Evolutionary conservation across 2,797 vertebrate genomes (phyloP), one percentile per base, ranked within the genome.

Genomic region (Buceros bicornis): DNA sequence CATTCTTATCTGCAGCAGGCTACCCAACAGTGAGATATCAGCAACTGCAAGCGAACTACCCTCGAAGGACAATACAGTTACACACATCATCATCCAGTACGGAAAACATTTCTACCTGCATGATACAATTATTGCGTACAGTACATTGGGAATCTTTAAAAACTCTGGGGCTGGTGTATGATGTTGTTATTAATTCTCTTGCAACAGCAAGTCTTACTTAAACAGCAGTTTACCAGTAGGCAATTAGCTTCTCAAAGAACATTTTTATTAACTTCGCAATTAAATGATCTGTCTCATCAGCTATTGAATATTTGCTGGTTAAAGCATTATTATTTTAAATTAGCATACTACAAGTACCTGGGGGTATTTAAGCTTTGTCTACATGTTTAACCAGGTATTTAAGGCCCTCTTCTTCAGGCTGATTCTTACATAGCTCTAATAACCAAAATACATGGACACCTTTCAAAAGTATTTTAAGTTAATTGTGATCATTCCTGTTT

Each of bases 1-100:
- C 98, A 98, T 98, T 98, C 98, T 98, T 98, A 98, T 98, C 98
- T 98, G 92, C 96, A 97, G 97, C 93, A 97, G 90, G 86, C 97
- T 98, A 96, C 97, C 67, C 67, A 98, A 93, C 95, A 96, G 94
- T 76, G 91, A 24, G 64, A 93, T 96, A 95, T 96, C 89, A 96
- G 96, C 89, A 90, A 97, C 96, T 89, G 97, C 97, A 94, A 93
- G 94, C n/a, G 79, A 97, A 97, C 97, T 94, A 92, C 42, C 97
- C 97, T 98, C 95, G 12, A 83, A 98, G 98, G 98, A 96, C 93
- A 96, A 93, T 90, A 86, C 37, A 97, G 95, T 94, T 96, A 96
- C 47, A 93, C 54, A 85, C 84, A 94, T 93, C 93, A 87, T 91
- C 93, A 92, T 96, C 79, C 92, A 79, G 10, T 58, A 96, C 61